Conservation (phyloP, 1,140 invertebrate genomes). For the Drosophila subobscura region DNA sequence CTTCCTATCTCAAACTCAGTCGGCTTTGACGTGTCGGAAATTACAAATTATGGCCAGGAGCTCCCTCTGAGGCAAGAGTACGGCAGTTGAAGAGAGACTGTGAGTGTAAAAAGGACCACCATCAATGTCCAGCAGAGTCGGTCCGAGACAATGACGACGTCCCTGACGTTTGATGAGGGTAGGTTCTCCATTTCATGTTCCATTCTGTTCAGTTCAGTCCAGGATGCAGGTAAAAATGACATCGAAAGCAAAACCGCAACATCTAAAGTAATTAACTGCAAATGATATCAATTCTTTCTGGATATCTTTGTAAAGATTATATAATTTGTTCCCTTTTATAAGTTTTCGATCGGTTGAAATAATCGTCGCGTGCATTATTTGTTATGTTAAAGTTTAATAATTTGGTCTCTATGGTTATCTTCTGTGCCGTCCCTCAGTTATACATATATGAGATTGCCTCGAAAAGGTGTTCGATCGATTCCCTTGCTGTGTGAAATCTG, state of each 20-base stretch:
- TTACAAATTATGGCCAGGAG: slow-evolving; percentile 80
- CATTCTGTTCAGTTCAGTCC: not conserved
- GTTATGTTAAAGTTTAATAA: slow-evolving; percentile 47
- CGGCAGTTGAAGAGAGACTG: slow-evolving; percentile 20
- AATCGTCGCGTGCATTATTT: slow-evolving; percentile 72
- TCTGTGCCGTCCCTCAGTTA: slow-evolving; percentile 45
- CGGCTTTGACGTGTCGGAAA: slow-evolving; percentile 72
- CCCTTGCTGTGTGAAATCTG: slow-evolving; percentile 70
- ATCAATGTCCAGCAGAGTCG: slow-evolving; percentile 61
- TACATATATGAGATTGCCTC: slow-evolving; percentile 2
- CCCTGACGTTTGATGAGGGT: slow-evolving; percentile 72
- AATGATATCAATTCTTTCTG: slow-evolving; percentile 43
- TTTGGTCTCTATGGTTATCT: slow-evolving; percentile 54
- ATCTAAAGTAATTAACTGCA: slow-evolving; percentile 33
- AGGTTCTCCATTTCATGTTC: too few species aligned
- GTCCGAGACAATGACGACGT: slow-evolving; percentile 62
- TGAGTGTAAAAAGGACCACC: slow-evolving; percentile 45
- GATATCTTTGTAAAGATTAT: slow-evolving; percentile 58
- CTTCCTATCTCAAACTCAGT: not conserved
- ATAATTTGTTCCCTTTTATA: slow-evolving; percentile 73
- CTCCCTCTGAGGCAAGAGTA: slow-evolving; percentile 30
- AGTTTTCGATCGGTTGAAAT: slow-evolving; percentile 52
- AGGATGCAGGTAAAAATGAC: slow-evolving; percentile 59
- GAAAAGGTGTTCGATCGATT: slow-evolving; percentile 68
- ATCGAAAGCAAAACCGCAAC: slow-evolving; percentile 68